Base-by-base conservation (phyloP, 2,888 invertebrate species). In the Plemyria rubiginata region DNA sequence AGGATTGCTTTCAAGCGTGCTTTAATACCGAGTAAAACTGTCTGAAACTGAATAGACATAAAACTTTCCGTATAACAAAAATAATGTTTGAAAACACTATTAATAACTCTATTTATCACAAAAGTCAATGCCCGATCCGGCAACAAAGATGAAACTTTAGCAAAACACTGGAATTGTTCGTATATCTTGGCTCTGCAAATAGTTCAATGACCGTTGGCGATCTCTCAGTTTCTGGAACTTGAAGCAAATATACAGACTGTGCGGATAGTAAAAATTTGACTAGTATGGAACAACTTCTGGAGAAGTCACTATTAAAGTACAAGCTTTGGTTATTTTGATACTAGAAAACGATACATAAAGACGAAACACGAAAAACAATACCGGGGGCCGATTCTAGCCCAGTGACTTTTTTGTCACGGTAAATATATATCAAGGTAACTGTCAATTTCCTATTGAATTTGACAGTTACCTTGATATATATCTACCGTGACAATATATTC, bases 31-130 rank as follows among this genome's bases (percentile, higher is more conserved):
- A 15, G 36, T 11, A 36, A 45, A 36, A 9, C 45, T 11, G 16
- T 9, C 38, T 28, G 9, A 57, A 58, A 45, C 45, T 46, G 52
- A 43, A 2, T 2, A 45, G 43, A 13, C 50, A 54, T 43, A 43
- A 54, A 43, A 22, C 32, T 46, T 46, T 46, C 54, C 38, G 51
- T 12, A 16, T 45, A 32, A 36, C 40, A 51, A 52, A 59, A 28
- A 22, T 13, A 55, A 66, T 68, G 64, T 60, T 55, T 16, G 54
- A 60, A 59, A 67, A 60, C 59, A 69, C 56, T 43, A 63, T 57
- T 36, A 40, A 49, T 51, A 54, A 51, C 41, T 32, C 55, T 69
- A 66, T 65, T 60, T 62, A 28, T 58, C 54, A 29, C 41, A 49
- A 7, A 41, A 38, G 54, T 62, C 50, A 38, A 54, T 29, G 62